These are phyloP conservation scores for Eupithecia pulchellata DNA, from an alignment of 2,888 invertebrate genomes.

Conservation along the genomic window DNA sequence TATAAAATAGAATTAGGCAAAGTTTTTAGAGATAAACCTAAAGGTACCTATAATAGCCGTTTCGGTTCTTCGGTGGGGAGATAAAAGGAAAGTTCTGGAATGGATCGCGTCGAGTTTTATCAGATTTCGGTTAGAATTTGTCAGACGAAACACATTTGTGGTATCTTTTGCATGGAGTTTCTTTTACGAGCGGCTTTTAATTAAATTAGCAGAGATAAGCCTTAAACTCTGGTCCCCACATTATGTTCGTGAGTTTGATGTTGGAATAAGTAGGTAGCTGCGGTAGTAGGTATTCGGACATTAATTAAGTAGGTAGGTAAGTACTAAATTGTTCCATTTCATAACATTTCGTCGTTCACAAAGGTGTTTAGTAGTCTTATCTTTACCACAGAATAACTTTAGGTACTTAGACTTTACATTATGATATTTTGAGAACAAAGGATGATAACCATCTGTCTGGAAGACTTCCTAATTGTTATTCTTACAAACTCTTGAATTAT, in stretches of 20 bases:
- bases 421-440: background rate
- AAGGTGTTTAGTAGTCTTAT: no score
- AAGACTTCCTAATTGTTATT: background rate
- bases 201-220: slow-evolving; percentile 49
- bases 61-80: slow-evolving; percentile 44
- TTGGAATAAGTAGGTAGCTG: background rate
- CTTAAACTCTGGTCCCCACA: slow-evolving; percentile 11
- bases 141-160: slow-evolving; percentile 51
- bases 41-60: slow-evolving; percentile 44
- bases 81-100: slow-evolving; percentile 50
- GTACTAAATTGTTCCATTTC: background rate
- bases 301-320: background rate
- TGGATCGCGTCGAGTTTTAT: slow-evolving; percentile 54
- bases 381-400: no score
- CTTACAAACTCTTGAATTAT: no score
- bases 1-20: slow-evolving; percentile 49
- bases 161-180: slow-evolving; percentile 50
- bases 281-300: background rate
- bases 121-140: slow-evolving; percentile 55
- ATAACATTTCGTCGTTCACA: background rate
- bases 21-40: slow-evolving; percentile 48
- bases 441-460: background rate
- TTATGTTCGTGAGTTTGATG: slow-evolving; percentile 15
- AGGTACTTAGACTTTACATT: no score
- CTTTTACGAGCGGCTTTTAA: slow-evolving; percentile 57